Conservation (phyloP, 2,113 vertebrate genomes). For the Pterophyllum scalare region DNA sequence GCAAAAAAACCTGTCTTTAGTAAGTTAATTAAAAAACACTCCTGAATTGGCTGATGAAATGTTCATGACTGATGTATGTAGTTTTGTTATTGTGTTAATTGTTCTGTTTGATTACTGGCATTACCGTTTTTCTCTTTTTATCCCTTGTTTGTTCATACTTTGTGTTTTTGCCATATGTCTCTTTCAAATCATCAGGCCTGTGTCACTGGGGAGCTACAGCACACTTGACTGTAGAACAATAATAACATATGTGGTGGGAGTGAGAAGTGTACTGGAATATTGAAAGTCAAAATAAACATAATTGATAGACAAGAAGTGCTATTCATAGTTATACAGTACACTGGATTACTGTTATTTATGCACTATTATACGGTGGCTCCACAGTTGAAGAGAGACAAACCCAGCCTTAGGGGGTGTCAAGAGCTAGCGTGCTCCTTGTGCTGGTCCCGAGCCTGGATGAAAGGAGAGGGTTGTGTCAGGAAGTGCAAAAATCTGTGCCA, state of each 20-base stretch:
- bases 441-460: neutral
- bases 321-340: no score
- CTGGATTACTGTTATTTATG: neutral
- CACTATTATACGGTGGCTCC: neutral
- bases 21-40: conserved; percentile 19
- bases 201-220: neutral
- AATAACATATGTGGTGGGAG: neutral
- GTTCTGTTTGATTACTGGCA: neutral
- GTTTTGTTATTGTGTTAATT: neutral
- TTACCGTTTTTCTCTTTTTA: neutral
- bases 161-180: neutral
- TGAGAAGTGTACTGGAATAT: neutral
- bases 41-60: neutral
- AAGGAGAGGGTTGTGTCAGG: neutral
- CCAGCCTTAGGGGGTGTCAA: neutral
- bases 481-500: neutral
- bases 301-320: neutral
- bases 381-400: neutral
- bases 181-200: neutral
- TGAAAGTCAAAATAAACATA: neutral
- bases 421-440: neutral
- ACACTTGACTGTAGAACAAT: neutral
- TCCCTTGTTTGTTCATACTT: neutral
- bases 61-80: neutral
- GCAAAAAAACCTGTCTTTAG: neutral